These are phyloP conservation scores for Lutraria lutraria DNA, from an alignment of 2,888 invertebrate species.

Conservation along the genomic window DNA sequence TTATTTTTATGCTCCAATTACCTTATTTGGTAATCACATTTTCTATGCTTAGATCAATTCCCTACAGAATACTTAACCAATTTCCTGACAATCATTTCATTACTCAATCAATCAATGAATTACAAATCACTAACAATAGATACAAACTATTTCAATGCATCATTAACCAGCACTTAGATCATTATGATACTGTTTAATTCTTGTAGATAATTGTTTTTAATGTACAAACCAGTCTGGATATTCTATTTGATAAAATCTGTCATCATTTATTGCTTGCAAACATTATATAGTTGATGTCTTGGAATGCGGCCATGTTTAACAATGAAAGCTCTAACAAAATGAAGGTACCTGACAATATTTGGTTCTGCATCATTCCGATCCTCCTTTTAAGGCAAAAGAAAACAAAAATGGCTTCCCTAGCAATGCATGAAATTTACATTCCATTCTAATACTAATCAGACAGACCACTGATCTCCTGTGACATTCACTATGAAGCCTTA, in stretches of 20 bases:
- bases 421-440: too few relatives aligned
- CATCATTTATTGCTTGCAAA: not conserved
- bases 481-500: not conserved
- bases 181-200: conserved; percentile 12
- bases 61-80: not conserved
- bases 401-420: too few relatives aligned
- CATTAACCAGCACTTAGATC: not conserved
- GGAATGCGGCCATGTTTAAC: too few relatives aligned
- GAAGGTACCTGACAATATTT: too few relatives aligned
- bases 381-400: too few relatives aligned
- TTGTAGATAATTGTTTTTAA: not conserved
- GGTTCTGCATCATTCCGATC: too few relatives aligned
- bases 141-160: not conserved
- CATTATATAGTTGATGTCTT: too few relatives aligned
- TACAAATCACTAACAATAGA: conserved; percentile 8
- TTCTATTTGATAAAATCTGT: not conserved
- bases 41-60: not conserved
- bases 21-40: conserved; percentile 5
- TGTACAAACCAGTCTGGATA: conserved; percentile 5
- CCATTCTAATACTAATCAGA: too few relatives aligned
- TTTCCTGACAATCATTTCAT: not conserved
- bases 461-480: too few relatives aligned
- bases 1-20: conserved; percentile 7
- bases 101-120: conserved; percentile 11
- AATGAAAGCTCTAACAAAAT: too few relatives aligned